These are phyloP conservation scores for Eufriesea mexicana DNA, from an alignment of 1,140 invertebrate species.

Conservation along the genomic window DNA sequence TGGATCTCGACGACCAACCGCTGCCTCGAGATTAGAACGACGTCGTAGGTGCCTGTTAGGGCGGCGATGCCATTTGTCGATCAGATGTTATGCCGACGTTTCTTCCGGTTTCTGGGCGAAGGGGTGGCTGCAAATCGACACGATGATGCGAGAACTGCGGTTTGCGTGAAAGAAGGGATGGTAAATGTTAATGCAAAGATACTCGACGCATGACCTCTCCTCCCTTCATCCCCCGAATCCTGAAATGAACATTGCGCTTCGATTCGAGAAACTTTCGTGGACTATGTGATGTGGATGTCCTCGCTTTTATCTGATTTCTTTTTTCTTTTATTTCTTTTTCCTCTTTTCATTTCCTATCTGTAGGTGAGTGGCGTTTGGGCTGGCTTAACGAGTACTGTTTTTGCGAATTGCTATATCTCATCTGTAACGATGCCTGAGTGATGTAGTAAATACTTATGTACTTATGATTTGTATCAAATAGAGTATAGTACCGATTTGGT, in stretches of 20 bases:
- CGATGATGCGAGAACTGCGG: slow-evolving; percentile 26
- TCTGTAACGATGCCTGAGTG: no score
- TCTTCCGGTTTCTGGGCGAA: neutral
- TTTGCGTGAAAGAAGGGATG: slow-evolving; percentile 43
- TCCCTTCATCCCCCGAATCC: neutral
- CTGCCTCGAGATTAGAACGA: slow-evolving; percentile 44
- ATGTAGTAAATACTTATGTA: no score
- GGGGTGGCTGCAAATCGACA: slow-evolving; percentile 6
- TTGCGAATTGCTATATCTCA: neutral
- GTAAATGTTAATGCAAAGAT: slow-evolving; percentile 47
- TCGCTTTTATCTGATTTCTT: neutral
- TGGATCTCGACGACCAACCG: slow-evolving; percentile 52
- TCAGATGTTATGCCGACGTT: slow-evolving; percentile 1
- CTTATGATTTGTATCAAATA: neutral
- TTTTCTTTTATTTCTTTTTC: no score
- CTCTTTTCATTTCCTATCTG: neutral
- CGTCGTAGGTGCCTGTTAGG: slow-evolving; percentile 40
- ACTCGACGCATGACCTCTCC: neutral
- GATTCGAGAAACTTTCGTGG: neutral
- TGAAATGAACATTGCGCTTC: slow-evolving; percentile 15
- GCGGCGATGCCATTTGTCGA: slow-evolving; percentile 33
- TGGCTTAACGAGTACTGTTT: neutral
- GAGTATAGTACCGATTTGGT: neutral
- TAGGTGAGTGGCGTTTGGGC: no score
- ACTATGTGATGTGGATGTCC: neutral